Evolutionary conservation across 1,140 invertebrate species (phyloP), one percentile per base, ranked within the genome.

Genomic region (Drosophila guanche): DNA sequence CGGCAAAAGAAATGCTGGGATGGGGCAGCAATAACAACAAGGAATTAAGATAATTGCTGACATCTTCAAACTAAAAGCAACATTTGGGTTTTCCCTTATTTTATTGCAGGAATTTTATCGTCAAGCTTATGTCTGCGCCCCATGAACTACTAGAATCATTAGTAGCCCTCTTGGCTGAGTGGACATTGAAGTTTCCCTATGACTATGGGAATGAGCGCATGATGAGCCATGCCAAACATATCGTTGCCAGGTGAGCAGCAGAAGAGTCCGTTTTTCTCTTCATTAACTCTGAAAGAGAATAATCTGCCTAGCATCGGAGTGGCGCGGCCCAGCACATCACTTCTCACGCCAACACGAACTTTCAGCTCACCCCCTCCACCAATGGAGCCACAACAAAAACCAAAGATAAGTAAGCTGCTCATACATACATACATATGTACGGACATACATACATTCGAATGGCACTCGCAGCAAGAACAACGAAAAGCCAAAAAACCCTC

Each of bases 141-240:
- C 90, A 91, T 62, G 90, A 91, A 69, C 59, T 91, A 50, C 58
- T 91, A 53, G 89, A 86, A 52, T 79, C 88, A 59, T 79, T 91
- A 56, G 90, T 91, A 33, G 79, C 73, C 63, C 75, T 92, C 23
- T 62, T 92, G 58, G 78, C 84, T 61, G 86, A 90, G 52, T 91
- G 91, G 91, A 90, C 93, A 48, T 92, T 93, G 60, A 92, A 93
- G 62, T 94, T 95, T 81, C 93, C 94, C 7, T 94, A 95, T 74
- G 94, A 95, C 90, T 95, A 94, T 91, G 92, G 93, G 23, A 93
- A 94, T 81, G 93, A 94, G 67, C 80, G 92, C 25, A 94, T 94
- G 92, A 93, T 94, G 92, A 92, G 92, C 66, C 92, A 93, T 65
- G 90, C 95, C 60, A 91, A 91, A 91, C 90, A 91, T 91, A 91